These are phyloP conservation scores for Otolemur garnettii DNA, from an alignment of 2,113 vertebrate genomes.

Conservation along the genomic window DNA sequence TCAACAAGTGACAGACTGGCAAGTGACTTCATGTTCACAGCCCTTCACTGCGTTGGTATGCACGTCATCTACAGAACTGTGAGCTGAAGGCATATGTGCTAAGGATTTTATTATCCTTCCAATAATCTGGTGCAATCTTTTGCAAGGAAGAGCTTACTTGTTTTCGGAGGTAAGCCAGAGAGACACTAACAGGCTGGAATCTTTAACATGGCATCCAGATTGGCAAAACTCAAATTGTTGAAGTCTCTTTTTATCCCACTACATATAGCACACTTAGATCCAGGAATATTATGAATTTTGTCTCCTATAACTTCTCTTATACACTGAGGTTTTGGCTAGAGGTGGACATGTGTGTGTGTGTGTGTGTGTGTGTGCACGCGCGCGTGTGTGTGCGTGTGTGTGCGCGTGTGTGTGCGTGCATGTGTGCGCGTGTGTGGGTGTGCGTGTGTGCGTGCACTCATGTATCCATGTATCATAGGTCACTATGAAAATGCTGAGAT, in stretches of 20 bases:
- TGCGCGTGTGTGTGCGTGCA: no score
- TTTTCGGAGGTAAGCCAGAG: not conserved
- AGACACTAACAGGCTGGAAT: not conserved
- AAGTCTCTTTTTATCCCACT: not conserved
- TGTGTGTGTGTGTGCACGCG: not conserved
- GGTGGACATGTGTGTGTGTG: not conserved
- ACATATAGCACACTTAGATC: not conserved
- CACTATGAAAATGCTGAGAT: no score
- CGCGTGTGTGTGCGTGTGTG: no score
- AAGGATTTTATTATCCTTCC: not conserved
- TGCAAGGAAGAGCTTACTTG: not conserved
- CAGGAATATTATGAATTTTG: not conserved
- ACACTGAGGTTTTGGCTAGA: not conserved
- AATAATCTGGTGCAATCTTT: not conserved
- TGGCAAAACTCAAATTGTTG: not conserved
- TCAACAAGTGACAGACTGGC: not conserved
- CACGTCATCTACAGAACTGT: not conserved
- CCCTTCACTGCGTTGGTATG: not conserved
- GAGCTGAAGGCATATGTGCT: not conserved
- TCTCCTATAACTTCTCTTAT: not conserved
- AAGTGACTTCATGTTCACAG: not conserved
- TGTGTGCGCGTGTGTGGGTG: not conserved
- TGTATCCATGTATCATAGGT: no score
- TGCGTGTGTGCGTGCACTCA: not conserved
- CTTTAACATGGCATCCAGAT: not conserved